Evolutionary conservation across 2,888 invertebrate genomes (phyloP).

Genomic region (Phrixothrix hirtus): DNA sequence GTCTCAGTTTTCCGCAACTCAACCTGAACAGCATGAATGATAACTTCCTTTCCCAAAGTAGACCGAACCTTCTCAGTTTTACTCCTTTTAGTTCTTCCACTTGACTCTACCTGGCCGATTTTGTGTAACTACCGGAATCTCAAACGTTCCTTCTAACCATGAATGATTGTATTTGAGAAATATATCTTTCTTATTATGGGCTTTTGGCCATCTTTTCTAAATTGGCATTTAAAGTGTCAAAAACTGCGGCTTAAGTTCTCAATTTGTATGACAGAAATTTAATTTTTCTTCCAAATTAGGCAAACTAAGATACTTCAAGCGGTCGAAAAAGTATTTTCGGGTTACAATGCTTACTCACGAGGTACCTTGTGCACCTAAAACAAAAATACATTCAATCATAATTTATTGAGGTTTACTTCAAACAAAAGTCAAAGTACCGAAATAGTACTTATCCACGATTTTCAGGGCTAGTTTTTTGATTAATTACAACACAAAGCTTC

Average conservation of each 20-base stretch:
- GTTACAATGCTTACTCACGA: no score
- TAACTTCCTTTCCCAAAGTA: constrained; percentile 2
- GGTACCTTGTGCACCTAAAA: not conserved
- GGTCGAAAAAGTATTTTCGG: not conserved
- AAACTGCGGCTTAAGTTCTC: not conserved
- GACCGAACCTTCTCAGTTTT: constrained; percentile 29
- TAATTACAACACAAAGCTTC: no score
- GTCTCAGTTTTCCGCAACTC: not conserved
- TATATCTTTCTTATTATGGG: not conserved
- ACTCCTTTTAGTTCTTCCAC: constrained; percentile 28
- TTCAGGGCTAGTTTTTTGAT: no score
- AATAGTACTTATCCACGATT: no score
- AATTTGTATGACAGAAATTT: not conserved
- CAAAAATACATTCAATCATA: no score
- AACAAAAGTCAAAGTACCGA: no score
- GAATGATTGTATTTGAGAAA: no score
- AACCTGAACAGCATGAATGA: constrained; percentile 11
- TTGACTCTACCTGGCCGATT: constrained; percentile 29
- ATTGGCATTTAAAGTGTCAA: not conserved
- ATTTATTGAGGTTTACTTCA: no score
- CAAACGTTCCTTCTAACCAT: constrained; percentile 17
- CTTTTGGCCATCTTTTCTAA: no score
- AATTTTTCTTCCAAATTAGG: no score
- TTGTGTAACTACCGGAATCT: constrained; percentile 20
- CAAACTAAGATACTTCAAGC: not conserved